Conservation (phyloP, 1,140 invertebrate species). For the Limonius californicus region DNA sequence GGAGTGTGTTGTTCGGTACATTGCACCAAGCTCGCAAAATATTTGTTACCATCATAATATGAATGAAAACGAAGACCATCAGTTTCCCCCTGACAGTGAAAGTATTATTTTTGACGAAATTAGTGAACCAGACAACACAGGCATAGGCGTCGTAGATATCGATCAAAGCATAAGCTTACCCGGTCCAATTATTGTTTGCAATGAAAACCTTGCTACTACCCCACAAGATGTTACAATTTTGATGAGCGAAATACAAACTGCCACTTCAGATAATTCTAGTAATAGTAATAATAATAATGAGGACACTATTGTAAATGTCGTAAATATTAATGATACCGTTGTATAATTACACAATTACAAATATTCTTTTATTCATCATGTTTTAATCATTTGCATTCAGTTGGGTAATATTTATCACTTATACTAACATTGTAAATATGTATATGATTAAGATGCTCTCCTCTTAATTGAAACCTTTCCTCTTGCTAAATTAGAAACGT, state of each 20-base stretch:
- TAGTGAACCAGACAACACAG: neutral
- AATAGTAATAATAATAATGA: neutral
- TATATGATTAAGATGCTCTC: constrained; percentile 60
- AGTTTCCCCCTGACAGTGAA: neutral
- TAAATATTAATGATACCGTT: neutral
- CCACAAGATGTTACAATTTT: too few species aligned
- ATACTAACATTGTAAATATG: too few species aligned
- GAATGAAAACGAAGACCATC: neutral
- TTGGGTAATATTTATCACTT: too few species aligned
- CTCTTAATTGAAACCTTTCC: constrained; percentile 86
- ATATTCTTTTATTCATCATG: neutral
- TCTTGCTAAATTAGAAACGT: constrained; percentile 75
- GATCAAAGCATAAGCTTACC: too few species aligned
- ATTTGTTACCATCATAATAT: neutral
- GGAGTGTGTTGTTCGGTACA: constrained; percentile 46
- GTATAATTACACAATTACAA: neutral
- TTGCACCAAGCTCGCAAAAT: constrained; percentile 1
- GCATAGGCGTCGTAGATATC: too few species aligned
- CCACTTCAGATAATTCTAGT: neutral
- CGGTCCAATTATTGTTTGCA: too few species aligned
- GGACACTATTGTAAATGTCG: neutral
- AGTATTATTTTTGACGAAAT: neutral
- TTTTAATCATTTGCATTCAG: too few species aligned
- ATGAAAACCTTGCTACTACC: too few species aligned
- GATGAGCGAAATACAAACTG: neutral